These are phyloP conservation scores for Nymphalis io DNA, from an alignment of 1,140 invertebrate genomes.

Conservation along the genomic window DNA sequence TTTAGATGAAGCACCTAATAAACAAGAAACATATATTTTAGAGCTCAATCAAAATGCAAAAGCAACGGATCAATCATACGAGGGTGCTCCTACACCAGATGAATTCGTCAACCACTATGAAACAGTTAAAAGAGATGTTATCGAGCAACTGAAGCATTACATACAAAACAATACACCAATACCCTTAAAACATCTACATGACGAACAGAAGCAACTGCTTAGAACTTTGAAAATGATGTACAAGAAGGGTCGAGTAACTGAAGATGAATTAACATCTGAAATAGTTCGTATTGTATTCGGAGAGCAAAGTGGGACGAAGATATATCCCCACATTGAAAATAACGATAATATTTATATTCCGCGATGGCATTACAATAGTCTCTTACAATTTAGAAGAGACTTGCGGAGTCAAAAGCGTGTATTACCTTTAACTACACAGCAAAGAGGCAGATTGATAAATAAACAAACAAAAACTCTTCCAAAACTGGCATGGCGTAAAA, in stretches of 20 bases:
- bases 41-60: background rate
- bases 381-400: conserved; percentile 21
- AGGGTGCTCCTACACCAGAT: conserved; percentile 13
- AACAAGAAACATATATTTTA: conserved; percentile 1
- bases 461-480: conserved; percentile 31
- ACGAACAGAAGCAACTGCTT: conserved; percentile 25
- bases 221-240: conserved; percentile 21
- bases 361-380: conserved; percentile 34
- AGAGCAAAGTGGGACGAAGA: conserved; percentile 29
- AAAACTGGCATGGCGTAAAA: conserved; percentile 41
- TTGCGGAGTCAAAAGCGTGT: conserved; percentile 27
- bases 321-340: conserved; percentile 39
- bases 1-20: background rate
- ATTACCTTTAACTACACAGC: conserved; percentile 45
- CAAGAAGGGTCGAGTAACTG: background rate
- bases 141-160: conserved; percentile 14
- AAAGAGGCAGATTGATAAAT: conserved; percentile 39
- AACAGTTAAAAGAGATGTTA: conserved; percentile 21
- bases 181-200: conserved; percentile 16
- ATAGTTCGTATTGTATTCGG: conserved; percentile 42
- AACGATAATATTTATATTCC: conserved; percentile 47
- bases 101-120: conserved; percentile 31
- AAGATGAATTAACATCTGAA: conserved; percentile 19
- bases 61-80: background rate
- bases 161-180: conserved; percentile 22